A percentile compares a stretch with the other conserved stretches of the same genome.
Conservation (phyloP, 2,113 vertebrate species). For the Forbesichthys papilliferus region DNA sequence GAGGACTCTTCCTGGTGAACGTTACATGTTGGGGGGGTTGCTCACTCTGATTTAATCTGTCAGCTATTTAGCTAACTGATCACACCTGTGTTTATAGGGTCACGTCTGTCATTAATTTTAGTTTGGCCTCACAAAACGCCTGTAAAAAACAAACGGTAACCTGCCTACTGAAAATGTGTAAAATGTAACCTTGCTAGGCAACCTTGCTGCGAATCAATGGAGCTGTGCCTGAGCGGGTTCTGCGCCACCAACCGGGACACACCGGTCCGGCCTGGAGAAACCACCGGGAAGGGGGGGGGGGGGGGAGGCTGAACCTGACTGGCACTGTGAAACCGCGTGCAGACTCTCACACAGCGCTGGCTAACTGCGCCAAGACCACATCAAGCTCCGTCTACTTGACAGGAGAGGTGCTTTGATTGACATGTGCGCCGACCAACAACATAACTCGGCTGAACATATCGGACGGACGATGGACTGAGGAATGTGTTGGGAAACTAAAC, state of each 20-base stretch:
- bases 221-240: conserved; percentile 11
- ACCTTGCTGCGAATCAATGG: background rate
- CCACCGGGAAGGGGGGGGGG: background rate
- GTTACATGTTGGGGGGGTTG: conserved; percentile 39
- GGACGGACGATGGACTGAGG: too few species aligned
- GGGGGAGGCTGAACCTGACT: conserved; percentile 33
- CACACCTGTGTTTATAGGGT: conserved; percentile 65
- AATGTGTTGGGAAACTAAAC: too few species aligned
- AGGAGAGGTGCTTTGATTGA: too few species aligned
- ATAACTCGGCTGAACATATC: too few species aligned
- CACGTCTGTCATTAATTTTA: conserved; percentile 63
- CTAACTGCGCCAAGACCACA: too few species aligned
- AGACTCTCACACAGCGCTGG: too few species aligned
- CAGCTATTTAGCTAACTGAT: conserved; percentile 60
- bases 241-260: conserved; percentile 51
- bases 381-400: too few species aligned
- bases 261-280: conserved; percentile 41
- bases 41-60: conserved; percentile 45
- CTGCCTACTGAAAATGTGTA: conserved; percentile 45
- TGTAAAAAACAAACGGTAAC: conserved; percentile 57
- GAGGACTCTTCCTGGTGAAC: conserved; percentile 41
- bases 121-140: conserved; percentile 71
- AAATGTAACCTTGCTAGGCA: conserved; percentile 68
- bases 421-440: too few species aligned
- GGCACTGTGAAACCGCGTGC: conserved; percentile 12